Evolutionary conservation across 2,797 vertebrate genomes (phyloP), one percentile per base, ranked within the genome.

Genomic region (Centroberyx gerrardi): DNA sequence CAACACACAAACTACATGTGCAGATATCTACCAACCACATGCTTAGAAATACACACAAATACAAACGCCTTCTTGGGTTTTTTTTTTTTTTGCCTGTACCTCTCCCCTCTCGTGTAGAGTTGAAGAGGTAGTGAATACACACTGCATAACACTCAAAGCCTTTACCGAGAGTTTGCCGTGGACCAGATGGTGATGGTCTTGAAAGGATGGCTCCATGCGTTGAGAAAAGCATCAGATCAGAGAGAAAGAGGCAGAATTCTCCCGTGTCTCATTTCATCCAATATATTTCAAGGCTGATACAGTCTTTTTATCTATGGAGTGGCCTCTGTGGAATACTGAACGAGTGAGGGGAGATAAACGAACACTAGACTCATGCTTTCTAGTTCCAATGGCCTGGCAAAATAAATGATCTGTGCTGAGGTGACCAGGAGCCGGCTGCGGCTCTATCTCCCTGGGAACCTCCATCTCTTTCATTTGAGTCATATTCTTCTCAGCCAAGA

Each of bases 231-330:
- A 78, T 85, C 78, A 76, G 83, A 92, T 89, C 86, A 86, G 85
- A 90, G 82, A 84, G 73, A 40, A 80, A 65, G 74, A 86, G 81
- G 67, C 64, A 80, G 81, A 84, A 84, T 87, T 86, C 92, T 89
- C 88, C 61, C 27, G 84, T 76, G 90, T 83, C 84, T 91, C 88
- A 86, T 94, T 93, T 85, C 74, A 80, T 81, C 84, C 88, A 90
- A 92, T 94, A 92, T 86, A 90, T 93, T 90, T 92, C 87, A 89
- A 77, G 80, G 88, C 77, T 66, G 81, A 88, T 89, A 78, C 72
- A 61, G 80, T 81, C 70, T 78, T 86, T 88, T 78, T 82, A 18
- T 83, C 78, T 83, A 31, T 76, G 29, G 52, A 69, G 74, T 55
- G 73, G 56, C 67, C 86, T 83, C 78, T 51, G 17, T 84, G 72